Base-by-base conservation (phyloP, 1,140 invertebrate genomes). In the Proctacanthus coquilletti region DNA sequence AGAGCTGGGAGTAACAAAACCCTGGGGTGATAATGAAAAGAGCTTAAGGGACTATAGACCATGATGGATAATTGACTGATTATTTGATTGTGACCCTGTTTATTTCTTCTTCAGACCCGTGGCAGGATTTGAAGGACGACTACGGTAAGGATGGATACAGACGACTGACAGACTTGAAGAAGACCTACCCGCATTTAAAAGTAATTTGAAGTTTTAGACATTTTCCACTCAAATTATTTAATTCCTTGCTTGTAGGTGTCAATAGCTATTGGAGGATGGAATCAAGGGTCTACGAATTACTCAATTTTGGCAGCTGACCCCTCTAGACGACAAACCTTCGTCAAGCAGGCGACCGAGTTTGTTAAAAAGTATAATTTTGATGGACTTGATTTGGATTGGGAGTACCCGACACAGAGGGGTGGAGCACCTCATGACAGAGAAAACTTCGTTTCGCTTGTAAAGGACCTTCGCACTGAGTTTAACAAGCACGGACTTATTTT, bases 251-350 rank as follows among this genome's bases (percentile, higher is more conserved):
- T 34, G 15, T 19, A 14, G 15, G 68, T 84, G 2, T 70, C 75
- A 2, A 47, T 91, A 3, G 84, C 83, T 6, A 79, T 92, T 25
- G 87, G 87, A 0, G 86, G 86, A 2, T 89, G 84, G 84, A 87
- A 85, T 49, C 83, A 89, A 60, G 84, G 83, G 0, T 84, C 81
- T 0, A 48, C 51, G 14, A 84, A 84, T 47, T 91, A 84, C 53
- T 88, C 84, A 1, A 63, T 58, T 1, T 69, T 92, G 65, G 80
- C 77, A 1, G 61, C 65, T 5, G 67, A 68, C 38, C 52, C 67
- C 0, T 51, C 60, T 3, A 56, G 59, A 5, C 68, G 84, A 39
- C 55, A 59, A 5, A 61, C 49, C 18, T 88, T 89, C 47, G 56
- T 61, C 3, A 53, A 59, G 37, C 56, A 60, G 38, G 53, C 54